Conservation (phyloP, 2,797 vertebrate genomes). For the Craterocephalus amniculus region DNA sequence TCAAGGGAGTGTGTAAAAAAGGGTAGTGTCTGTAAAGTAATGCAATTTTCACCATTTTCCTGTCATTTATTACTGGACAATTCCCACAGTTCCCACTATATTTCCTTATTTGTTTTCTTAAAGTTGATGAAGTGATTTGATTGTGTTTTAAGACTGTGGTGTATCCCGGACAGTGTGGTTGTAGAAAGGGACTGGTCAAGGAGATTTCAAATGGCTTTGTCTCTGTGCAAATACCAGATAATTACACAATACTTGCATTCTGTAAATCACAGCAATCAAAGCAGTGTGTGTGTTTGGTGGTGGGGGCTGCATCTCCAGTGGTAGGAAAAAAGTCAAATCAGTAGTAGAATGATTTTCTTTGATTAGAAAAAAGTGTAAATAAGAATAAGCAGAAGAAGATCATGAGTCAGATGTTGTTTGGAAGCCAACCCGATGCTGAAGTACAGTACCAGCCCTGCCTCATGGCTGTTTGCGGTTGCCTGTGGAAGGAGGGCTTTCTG, state of each 20-base stretch:
- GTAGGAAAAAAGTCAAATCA: conserved; percentile 8
- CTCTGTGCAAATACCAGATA: background rate
- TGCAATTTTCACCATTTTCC: too few species aligned
- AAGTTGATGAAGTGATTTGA: too few species aligned
- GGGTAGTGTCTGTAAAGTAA: too few species aligned
- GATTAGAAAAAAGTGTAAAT: conserved; percentile 31
- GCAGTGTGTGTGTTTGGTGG: background rate
- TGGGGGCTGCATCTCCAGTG: background rate
- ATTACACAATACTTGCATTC: background rate
- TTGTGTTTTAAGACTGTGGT: background rate
- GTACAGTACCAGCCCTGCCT: conserved; percentile 42
- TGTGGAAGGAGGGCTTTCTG: conserved; percentile 40
- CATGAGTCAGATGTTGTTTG: conserved; percentile 54
- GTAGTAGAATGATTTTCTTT: background rate
- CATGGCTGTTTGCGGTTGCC: conserved; percentile 52
- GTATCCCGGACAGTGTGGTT: background rate
- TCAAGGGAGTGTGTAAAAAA: too few species aligned
- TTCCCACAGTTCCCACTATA: too few species aligned
- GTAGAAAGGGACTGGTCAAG: background rate
- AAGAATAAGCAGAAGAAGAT: conserved; percentile 41
- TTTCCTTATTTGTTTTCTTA: too few species aligned
- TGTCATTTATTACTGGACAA: too few species aligned
- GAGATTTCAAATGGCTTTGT: background rate
- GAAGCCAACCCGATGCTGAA: conserved; percentile 35
- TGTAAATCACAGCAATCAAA: background rate